Conservation (phyloP, 1,140 invertebrate genomes). For the Propsilocerus akamusi region DNA sequence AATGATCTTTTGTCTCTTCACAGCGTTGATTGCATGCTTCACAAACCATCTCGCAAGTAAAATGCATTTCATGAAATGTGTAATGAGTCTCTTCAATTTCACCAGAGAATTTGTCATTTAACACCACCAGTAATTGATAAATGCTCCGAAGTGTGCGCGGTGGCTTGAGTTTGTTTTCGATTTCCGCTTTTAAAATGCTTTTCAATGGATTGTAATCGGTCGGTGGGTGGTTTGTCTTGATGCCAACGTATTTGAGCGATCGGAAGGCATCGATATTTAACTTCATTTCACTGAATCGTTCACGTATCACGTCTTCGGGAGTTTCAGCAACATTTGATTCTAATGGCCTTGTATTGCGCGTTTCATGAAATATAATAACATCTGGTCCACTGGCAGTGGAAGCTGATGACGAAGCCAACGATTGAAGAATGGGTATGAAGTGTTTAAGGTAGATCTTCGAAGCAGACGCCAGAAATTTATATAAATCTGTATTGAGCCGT, state of each 20-base stretch:
- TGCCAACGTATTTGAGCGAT: conserved; percentile 50
- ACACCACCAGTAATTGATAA: conserved; percentile 22
- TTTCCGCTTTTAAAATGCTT: conserved; percentile 19
- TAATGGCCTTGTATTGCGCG: conserved; percentile 37
- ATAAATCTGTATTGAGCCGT: conserved; percentile 59
- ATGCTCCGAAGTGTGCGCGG: neutral
- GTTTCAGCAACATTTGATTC: conserved; percentile 28
- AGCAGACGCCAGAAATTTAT: conserved; percentile 58
- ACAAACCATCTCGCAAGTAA: conserved; percentile 55
- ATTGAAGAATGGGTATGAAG: conserved; percentile 44
- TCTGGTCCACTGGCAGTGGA: conserved; percentile 45
- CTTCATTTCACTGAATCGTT: conserved; percentile 39
- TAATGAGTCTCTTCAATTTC: conserved; percentile 40
- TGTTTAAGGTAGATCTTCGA: conserved; percentile 56
- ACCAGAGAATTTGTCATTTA: conserved; percentile 63
- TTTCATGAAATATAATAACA: conserved; percentile 69
- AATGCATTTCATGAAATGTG: conserved; percentile 63
- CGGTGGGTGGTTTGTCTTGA: conserved; percentile 26
- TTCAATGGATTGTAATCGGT: conserved; percentile 33
- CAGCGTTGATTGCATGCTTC: conserved; percentile 54
- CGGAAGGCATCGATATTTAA: conserved; percentile 51
- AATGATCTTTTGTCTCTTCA: conserved; percentile 56
- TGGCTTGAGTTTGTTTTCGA: neutral
- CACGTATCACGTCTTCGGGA: conserved; percentile 43
- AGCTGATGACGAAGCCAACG: conserved; percentile 26